Conservation (phyloP, 2,797 vertebrate species). For the Poecile montanus region DNA sequence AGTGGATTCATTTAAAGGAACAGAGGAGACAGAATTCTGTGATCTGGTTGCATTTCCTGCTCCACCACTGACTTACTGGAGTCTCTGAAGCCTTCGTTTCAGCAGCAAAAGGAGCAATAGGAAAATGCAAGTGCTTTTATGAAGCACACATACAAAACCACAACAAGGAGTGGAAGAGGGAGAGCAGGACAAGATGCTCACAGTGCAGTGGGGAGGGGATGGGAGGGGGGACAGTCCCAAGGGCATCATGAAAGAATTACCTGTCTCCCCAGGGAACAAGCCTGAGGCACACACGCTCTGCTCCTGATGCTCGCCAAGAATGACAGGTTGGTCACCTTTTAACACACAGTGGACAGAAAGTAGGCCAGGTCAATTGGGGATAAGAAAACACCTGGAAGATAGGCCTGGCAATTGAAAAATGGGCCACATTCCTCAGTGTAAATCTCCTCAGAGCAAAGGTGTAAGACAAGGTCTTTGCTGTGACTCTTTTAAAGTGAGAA, state of each 20-base stretch:
- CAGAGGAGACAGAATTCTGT: neutral
- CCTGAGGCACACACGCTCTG: slow-evolving; percentile 12
- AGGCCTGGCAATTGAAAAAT: slow-evolving; percentile 1
- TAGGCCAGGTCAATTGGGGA: slow-evolving; percentile 26
- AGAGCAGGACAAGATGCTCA: neutral
- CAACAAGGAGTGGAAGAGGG: neutral
- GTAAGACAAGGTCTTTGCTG: slow-evolving; percentile 29
- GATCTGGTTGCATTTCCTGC: neutral
- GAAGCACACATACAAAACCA: accelerated
- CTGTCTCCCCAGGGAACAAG: neutral
- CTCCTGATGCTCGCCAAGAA: neutral
- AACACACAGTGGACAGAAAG: neutral
- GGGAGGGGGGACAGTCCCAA: neutral
- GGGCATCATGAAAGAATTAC: neutral
- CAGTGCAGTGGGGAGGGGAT: accelerated
- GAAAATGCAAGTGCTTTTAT: neutral
- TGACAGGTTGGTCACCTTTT: slow-evolving; percentile 21
- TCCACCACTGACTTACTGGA: neutral
- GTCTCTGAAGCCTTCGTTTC: neutral
- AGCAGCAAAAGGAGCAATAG: neutral
- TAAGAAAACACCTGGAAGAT: slow-evolving; percentile 46
- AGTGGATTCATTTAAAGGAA: neutral
- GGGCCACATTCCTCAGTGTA: slow-evolving; percentile 9
- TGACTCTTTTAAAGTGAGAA: slow-evolving; percentile 17
- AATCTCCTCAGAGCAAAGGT: slow-evolving; percentile 16